Conservation (phyloP, 2,797 vertebrate species). For the Intellagama lesueurii region DNA sequence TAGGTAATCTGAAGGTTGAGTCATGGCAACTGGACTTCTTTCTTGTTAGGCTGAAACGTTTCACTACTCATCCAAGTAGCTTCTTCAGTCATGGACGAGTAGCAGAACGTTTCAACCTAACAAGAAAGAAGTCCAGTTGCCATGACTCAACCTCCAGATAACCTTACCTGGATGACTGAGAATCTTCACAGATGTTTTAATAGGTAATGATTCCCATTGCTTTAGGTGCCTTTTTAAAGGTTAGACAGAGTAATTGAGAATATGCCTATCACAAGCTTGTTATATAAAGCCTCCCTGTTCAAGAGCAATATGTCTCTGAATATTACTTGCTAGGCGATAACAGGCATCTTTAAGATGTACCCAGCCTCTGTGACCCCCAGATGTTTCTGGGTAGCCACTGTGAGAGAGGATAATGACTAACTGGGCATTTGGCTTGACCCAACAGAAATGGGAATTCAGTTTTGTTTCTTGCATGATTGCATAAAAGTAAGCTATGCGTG, state of each 20-base stretch:
- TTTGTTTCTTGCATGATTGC: neutral
- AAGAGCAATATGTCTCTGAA: neutral
- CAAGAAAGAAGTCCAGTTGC: no score
- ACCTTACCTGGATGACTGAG: no score
- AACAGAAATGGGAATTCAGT: neutral
- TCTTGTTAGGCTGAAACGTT: no score
- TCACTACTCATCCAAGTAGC: no score
- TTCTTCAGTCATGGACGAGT: no score
- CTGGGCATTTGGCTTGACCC: neutral
- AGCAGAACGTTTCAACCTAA: no score
- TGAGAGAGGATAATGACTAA: neutral
- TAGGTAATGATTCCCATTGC: neutral
- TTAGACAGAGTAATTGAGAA: neutral
- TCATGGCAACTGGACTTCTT: no score
- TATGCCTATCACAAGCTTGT: neutral
- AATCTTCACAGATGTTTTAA: no score
- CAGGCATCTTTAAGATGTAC: neutral
- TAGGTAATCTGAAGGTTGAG: no score
- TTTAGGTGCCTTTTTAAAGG: neutral
- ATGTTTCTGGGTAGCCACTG: neutral
- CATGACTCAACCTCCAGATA: no score
- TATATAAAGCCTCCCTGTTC: neutral
- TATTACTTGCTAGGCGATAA: neutral
- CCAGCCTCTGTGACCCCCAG: neutral
- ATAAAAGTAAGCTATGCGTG: neutral